Evolutionary conservation across 2,888 invertebrate species (phyloP), one percentile per base, ranked within the genome.

Genomic region (Hypomecis atomaria): DNA sequence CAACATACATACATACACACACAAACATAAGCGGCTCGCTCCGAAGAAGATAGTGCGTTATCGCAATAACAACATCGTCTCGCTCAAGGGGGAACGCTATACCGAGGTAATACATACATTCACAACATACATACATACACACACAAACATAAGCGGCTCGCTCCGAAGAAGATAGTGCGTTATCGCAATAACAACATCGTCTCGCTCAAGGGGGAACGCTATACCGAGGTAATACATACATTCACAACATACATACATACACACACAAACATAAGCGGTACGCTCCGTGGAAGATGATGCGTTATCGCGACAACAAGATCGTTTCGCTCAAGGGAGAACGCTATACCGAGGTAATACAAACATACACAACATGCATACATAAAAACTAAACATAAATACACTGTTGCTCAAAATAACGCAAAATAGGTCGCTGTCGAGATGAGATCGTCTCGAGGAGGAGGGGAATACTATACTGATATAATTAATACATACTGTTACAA

Each of bases 101-200:
- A 98, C 98, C 49, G 98, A 98, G 91, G 96, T 90, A 23, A 23
- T 23, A 66, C 11, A 34, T 37, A 47, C 23, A 59, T 36, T 36
- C n/a, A n/a, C n/a, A n/a, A n/a, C n/a, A n/a, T n/a, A n/a, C n/a
- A n/a, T n/a, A n/a, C n/a, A n/a, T n/a, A n/a, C n/a, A n/a, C n/a
- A n/a, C n/a, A n/a, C n/a, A n/a, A 98, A 81, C 97, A 98, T 82
- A 96, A 96, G 80, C 98, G 98, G 4, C 94, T 97, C 34, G 96
- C 96, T 38, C 97, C 97, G 9, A 98, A 98, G 88, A 99, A 99
- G 87, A 90, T 99, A 87, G 97, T 98, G 1, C 96, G 98, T 38
- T 99, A 99, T 89, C 94, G 98, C 11, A 98, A 99, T 88, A 98
- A 97, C 89, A 98, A 98, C 90, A 97, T 99, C 63, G 99, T 99